phyloP scores from a whole-genome alignment of 2,113 vertebrate genomes.

The Pelecanoides urinatrix region DNA sequence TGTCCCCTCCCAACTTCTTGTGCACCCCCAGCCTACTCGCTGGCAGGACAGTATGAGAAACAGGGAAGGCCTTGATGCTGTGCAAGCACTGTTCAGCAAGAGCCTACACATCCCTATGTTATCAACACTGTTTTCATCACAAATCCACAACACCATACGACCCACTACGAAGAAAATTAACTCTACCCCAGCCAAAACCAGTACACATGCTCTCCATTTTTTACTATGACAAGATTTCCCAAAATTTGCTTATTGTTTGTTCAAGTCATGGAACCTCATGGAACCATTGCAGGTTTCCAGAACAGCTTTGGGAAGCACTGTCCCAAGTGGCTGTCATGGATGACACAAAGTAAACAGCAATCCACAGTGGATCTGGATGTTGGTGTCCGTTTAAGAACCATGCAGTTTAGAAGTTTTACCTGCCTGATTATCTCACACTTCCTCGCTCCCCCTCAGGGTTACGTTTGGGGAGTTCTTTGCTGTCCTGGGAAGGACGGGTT shows the following conservation, averaged over 20 bases:
- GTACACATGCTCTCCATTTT: neutral
- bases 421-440: neutral
- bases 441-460: neutral
- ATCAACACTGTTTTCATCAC: no score
- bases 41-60: no score
- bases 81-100: no score
- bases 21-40: no score
- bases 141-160: neutral
- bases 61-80: no score
- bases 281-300: neutral
- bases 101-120: no score
- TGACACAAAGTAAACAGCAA: neutral
- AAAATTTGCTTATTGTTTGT: neutral
- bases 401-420: neutral
- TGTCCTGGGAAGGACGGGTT: neutral
- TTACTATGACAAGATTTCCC: neutral
- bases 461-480: neutral
- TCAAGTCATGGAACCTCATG: neutral
- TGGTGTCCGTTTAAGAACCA: neutral
- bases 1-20: no score
- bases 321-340: neutral
- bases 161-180: neutral
- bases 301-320: neutral
- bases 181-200: neutral
- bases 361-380: neutral